Evolutionary conservation across 2,888 invertebrate genomes (phyloP), one percentile per base, ranked within the genome.

Genomic region (Criorhina ranunculi): DNA sequence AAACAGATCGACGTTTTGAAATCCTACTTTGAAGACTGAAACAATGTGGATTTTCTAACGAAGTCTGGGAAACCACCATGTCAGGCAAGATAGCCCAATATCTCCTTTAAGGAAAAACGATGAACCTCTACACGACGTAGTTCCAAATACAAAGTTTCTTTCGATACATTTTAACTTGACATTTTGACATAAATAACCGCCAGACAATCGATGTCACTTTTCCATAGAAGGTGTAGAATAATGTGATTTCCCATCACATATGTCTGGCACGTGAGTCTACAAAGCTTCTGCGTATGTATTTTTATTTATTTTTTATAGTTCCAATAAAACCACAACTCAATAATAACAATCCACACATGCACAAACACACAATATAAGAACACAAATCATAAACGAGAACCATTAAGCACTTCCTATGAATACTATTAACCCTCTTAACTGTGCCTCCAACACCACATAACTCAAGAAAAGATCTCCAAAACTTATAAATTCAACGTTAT

Each of bases 341-440:
- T 17, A 49, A 12, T 8, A 31, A 76, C 19, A 67, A 31, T 19
- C 29, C 35, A 64, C 33, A 35, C 11, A n/a, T 31, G 19, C 35
- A 15, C 29, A 60, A 11, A 60, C 15, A 44, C 15, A 7, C 53
- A 3, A 31, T 24, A 15, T n/a, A 62, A 42, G 33, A 37, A 33
- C 6, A 31, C n/a, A 62, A 77, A 40, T 75, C 80, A 62, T 69
- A 64, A 64, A 42, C 44, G 53, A 49, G 9, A 29, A 60, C 55
- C 67, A 83, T 62, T 49, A 60, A 62, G 42, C 67, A 44, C 35
- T 69, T 75, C 73, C 67, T 55, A 24, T 70, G 82, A 67, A 78
- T 66, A 72, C 46, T 17, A 77, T 77, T 77, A 67, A 82, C 66
- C 78, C 55, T 46, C 67, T 73, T 83, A 42, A 35, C 62, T 49